A percentile compares a stretch with the other conserved stretches of the same genome.
phyloP scores from a whole-genome alignment of 1,140 invertebrate species.

The Drosophila azteca region DNA sequence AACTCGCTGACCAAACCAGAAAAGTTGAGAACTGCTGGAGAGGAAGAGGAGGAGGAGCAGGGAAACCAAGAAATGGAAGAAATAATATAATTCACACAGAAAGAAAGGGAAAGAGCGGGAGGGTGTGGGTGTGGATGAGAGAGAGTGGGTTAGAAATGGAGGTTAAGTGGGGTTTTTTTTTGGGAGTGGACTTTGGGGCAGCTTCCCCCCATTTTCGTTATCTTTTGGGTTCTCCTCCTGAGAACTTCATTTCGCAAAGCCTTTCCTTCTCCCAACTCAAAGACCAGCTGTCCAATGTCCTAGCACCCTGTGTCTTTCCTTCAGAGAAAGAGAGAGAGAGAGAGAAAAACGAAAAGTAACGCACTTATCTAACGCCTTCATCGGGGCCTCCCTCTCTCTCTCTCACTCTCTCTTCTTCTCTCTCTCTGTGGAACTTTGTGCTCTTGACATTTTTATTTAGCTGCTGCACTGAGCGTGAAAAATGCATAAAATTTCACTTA shows the following conservation, averaged over 20 bases:
- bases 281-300: conserved; percentile 69
- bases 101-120: conserved; percentile 1
- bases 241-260: conserved; percentile 61
- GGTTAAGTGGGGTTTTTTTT: conserved; percentile 41
- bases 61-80: conserved; percentile 29
- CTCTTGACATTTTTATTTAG: conserved; percentile 82
- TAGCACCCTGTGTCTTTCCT: not conserved
- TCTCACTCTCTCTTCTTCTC: not conserved
- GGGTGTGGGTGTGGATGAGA: not conserved
- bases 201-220: conserved; percentile 18
- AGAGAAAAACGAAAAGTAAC: conserved; percentile 55
- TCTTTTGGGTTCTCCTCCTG: conserved; percentile 20
- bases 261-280: conserved; percentile 28
- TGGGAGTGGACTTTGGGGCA: conserved; percentile 11
- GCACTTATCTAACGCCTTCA: conserved; percentile 70
- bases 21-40: conserved; percentile 6
- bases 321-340: conserved; percentile 6
- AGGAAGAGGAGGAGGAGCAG: conserved; percentile 3
- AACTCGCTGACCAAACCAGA: conserved; percentile 61
- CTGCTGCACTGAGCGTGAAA: conserved; percentile 75
- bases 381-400: conserved; percentile 16
- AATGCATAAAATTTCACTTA: conserved; percentile 83
- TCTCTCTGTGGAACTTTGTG: conserved; percentile 51
- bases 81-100: conserved; percentile 62
- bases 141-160: conserved; percentile 44